Base-by-base conservation (phyloP, 2,797 vertebrate species). In the Sternarchorhynchus goeldii region DNA sequence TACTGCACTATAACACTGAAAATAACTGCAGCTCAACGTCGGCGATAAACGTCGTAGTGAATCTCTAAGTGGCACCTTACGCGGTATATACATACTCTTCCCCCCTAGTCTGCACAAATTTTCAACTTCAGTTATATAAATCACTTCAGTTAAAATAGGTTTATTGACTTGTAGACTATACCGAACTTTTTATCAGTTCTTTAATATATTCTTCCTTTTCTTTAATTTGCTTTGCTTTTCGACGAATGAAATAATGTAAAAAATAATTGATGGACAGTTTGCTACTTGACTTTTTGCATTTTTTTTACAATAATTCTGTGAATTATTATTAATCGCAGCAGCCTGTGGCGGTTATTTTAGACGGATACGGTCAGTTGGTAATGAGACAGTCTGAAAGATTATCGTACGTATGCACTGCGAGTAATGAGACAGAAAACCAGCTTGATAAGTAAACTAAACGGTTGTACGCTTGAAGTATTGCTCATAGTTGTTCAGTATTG, bases 281-380 rank as follows among this genome's bases (percentile, higher is more conserved):
- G 45, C 12, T 50, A 12, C 45, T 50, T 50, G 45, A 10, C 45
- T 50, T 50, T 50, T 41, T 41, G 6, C 1, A 41, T 41, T 41
- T 25, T 25, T 41, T 50, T 50, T 12, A 50, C 12, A 50, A 50
- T 50, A 50, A 25, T 41, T 6, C 36, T 67, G 45, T 67, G n/a
- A 67, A 67, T 45, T 67, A 67, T 67, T 67, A 67, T 67, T 67
- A 67, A 67, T 41, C n/a, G 25, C 64, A 39, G 16, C 20, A 16
- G 36, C 7, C 36, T 45, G 25, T 67, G 45, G 64, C 45, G 64
- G 45, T 67, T 41, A 67, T 50, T 67, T 45, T 45, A 45, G 20
- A 21, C 20, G n/a, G 64, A 41, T 21, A 45, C 6, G 36, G 64
- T 67, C 64, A 67, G 64, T 4, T 67, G 39, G 64, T 45, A 67